phyloP scores from a whole-genome alignment of 1,140 invertebrate genomes.

The Ceratoteleas bidentatus region DNA sequence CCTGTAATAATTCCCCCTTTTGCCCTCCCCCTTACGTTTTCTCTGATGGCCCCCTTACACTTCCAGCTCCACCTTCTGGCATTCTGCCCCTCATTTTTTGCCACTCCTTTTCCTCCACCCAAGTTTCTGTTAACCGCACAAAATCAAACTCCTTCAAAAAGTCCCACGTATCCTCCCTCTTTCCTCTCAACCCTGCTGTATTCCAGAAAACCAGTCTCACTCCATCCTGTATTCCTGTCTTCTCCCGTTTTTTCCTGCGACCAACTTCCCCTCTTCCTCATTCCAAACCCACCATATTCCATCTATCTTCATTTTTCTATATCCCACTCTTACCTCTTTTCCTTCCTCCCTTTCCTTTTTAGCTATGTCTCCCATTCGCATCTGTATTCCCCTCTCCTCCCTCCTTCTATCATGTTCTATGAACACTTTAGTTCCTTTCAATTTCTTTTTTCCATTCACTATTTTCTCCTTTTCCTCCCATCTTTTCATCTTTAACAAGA shows the following conservation, averaged over 20 bases:
- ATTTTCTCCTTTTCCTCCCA: slow-evolving; percentile 1
- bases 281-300: neutral
- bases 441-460: neutral
- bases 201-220: neutral
- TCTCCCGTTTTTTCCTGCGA: neutral
- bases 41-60: too few species aligned
- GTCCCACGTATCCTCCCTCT: neutral
- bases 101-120: neutral
- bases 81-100: too few species aligned
- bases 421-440: slow-evolving; percentile 7
- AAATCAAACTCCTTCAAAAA: neutral
- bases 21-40: too few species aligned
- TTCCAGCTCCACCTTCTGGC: too few species aligned
- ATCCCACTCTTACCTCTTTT: neutral
- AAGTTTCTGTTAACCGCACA: neutral
- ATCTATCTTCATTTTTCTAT: neutral
- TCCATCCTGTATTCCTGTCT: neutral
- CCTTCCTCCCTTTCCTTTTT: neutral
- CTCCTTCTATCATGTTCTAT: slow-evolving; percentile 8
- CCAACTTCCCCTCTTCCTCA: neutral
- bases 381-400: slow-evolving; percentile 2
- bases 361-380: neutral
- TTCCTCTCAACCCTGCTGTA: neutral
- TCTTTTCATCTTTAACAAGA: slow-evolving; percentile 2
- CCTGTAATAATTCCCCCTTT: too few species aligned